A percentile compares a stretch with the other conserved stretches of the same genome.
Evolutionary conservation across 2,797 vertebrate species (phyloP).

Genomic region (Galagoides demidoff): DNA sequence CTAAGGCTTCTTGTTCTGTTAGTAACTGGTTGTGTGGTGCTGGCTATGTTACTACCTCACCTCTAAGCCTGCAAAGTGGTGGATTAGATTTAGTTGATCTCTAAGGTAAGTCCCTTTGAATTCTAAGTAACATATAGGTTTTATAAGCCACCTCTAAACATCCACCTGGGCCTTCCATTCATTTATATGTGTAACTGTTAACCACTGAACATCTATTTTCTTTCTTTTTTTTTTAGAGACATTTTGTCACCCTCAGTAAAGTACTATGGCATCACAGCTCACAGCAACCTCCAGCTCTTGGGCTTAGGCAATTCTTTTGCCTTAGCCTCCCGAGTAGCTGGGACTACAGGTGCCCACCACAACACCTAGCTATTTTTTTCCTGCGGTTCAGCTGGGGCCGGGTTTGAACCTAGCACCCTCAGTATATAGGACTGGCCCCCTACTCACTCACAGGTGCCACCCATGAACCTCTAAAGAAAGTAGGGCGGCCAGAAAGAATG

Average conservation of each 20-base stretch:
- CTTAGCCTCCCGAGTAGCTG: too few relatives aligned
- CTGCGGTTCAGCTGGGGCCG: too few relatives aligned
- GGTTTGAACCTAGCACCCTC: too few relatives aligned
- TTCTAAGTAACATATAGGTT: not conserved
- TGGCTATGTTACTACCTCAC: not conserved
- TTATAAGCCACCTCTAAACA: not conserved
- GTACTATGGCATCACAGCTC: too few relatives aligned
- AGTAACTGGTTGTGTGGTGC: not conserved
- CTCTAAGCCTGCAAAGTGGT: not conserved
- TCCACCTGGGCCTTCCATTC: not conserved
- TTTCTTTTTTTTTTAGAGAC: too few relatives aligned
- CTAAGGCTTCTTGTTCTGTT: not conserved
- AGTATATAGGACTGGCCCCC: too few relatives aligned
- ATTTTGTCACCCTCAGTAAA: too few relatives aligned
- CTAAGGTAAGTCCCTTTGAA: not conserved
- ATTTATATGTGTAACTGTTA: not conserved
- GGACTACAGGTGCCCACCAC: too few relatives aligned
- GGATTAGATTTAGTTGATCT: not conserved
- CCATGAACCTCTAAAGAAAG: not conserved
- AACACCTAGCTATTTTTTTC: too few relatives aligned
- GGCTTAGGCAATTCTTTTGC: too few relatives aligned
- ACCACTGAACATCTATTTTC: not conserved
- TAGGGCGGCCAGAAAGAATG: not conserved
- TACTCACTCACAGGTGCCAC: too few relatives aligned
- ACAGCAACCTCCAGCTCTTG: too few relatives aligned